A percentile compares a stretch with the other conserved stretches of the same genome.
Conservation (phyloP, 2,113 vertebrate species). For the Columbina picui region DNA sequence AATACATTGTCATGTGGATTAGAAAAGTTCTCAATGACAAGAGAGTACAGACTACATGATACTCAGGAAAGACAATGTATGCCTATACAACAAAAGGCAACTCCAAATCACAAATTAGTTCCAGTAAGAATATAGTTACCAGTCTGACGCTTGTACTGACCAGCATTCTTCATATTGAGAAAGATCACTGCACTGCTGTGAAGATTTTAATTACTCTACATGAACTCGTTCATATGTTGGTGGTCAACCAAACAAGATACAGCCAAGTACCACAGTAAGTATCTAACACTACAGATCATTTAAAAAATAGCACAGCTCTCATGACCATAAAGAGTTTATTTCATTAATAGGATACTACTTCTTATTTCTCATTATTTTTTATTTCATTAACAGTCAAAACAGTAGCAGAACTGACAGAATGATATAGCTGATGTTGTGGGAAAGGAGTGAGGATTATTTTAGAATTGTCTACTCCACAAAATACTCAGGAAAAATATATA, state of each 20-base stretch:
- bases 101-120: background rate
- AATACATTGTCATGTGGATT: background rate
- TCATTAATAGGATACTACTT: background rate
- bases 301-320: background rate
- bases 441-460: background rate
- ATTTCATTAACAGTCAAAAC: background rate
- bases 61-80: background rate
- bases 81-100: background rate
- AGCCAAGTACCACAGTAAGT: background rate
- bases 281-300: background rate
- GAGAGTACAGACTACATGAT: background rate
- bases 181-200: background rate
- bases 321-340: background rate
- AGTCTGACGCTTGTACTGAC: background rate
- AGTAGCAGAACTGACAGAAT: background rate
- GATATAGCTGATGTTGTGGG: background rate
- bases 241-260: background rate
- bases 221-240: background rate
- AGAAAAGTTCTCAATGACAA: background rate
- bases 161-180: background rate
- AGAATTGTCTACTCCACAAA: background rate
- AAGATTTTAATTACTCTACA: background rate
- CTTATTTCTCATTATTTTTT: background rate
- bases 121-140: background rate
- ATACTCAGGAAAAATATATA: background rate